phyloP scores from a whole-genome alignment of 1,140 invertebrate genomes.

The Aphaenogaster ashmeadi region DNA sequence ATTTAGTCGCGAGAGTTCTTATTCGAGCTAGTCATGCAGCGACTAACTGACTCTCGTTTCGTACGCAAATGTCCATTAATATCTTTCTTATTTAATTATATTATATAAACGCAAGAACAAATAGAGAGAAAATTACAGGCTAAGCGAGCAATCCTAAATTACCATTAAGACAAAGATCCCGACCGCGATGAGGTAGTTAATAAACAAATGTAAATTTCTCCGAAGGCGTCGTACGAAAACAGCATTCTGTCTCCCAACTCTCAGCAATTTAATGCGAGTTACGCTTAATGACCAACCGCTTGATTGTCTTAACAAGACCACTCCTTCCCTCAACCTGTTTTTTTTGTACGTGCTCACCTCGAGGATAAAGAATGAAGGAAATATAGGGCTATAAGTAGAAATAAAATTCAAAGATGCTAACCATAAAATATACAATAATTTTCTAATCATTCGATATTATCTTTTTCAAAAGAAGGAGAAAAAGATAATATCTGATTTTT shows the following conservation, averaged over 20 bases:
- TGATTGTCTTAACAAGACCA: slow-evolving; percentile 72
- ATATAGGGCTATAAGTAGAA: not conserved
- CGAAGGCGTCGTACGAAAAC: not conserved
- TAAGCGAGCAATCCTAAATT: slow-evolving; percentile 1
- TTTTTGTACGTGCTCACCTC: slow-evolving; percentile 32
- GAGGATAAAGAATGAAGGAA: slow-evolving; percentile 31
- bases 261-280: slow-evolving; percentile 73
- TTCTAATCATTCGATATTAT: not conserved
- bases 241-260: slow-evolving; percentile 63
- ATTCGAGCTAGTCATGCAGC: not conserved
- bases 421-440: not conserved
- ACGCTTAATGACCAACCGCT: slow-evolving; percentile 63
- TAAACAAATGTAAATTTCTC: slow-evolving; percentile 23
- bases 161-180: not conserved
- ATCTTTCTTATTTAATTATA: not conserved
- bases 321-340: slow-evolving; percentile 11
- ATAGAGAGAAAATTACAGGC: not conserved
- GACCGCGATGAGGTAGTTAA: not conserved
- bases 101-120: not conserved
- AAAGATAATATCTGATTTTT: not conserved
- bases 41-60: not conserved
- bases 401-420: not conserved
- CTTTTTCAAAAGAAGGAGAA: not conserved
- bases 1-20: not conserved
- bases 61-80: not conserved